These are phyloP conservation scores for Clunio marinus DNA, from an alignment of 2,888 invertebrate species.

Conservation along the genomic window DNA sequence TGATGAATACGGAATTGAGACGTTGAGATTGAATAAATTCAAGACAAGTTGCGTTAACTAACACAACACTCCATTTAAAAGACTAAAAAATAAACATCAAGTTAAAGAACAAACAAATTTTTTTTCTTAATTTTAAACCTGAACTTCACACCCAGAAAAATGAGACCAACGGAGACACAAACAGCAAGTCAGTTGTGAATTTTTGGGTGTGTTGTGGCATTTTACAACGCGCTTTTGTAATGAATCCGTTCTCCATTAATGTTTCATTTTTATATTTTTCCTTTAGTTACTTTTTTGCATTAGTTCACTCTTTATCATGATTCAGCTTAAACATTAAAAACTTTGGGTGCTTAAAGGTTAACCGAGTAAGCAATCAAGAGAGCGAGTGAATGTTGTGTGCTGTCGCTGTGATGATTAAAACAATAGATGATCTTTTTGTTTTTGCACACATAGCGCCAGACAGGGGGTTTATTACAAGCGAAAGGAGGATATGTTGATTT, in stretches of 20 bases:
- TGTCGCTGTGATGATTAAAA: no score
- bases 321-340: not conserved
- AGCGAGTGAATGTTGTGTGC: no score
- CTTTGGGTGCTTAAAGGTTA: not conserved
- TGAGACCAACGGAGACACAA: not conserved
- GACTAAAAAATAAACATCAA: not conserved
- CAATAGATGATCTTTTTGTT: no score
- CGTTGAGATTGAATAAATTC: no score
- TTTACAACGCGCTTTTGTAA: not conserved
- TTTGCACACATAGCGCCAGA: not conserved
- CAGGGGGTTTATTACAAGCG: not conserved
- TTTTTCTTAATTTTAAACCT: conserved; percentile 5
- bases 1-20: no score
- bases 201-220: not conserved
- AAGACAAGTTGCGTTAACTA: no score
- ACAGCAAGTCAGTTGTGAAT: not conserved
- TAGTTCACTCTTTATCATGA: not conserved
- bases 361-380: no score
- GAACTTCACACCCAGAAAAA: conserved; percentile 7
- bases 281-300: no score
- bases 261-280: not conserved
- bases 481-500: not conserved
- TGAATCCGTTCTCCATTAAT: not conserved
- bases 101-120: not conserved
- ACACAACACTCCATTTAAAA: not conserved